Base-by-base conservation (phyloP, 2,888 invertebrate species). In the Tetragonisca angustula region DNA sequence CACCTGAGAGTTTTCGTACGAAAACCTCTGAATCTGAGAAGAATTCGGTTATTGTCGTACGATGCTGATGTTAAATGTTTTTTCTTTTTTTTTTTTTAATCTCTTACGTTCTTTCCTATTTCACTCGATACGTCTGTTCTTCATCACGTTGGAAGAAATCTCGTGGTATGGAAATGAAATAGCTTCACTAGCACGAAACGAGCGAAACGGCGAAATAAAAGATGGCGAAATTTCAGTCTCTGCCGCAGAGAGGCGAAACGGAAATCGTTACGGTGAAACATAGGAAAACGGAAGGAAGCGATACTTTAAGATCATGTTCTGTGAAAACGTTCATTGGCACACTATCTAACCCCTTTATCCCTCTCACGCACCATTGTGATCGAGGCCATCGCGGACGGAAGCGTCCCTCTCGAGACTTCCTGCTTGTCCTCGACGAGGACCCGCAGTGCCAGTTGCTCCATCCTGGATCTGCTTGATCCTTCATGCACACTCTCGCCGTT, bases 361-460 rank as follows among this genome's bases (percentile, higher is more conserved):
- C 80, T 85, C 83, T 90, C 89, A 89, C 89, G 89, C 89, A 90
- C 90, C 89, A 86, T 89, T 90, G 88, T 89, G 75, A 87, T 88
- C 89, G 88, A 89, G 83, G 86, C 84, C 85, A 73, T 88, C 88
- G 87, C 85, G 85, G 79, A 85, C 85, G 89, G 88, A 89, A 87
- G 90, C 79, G 82, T 87, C 88, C 90, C 89, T 90, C 90, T 89
- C 90, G 90, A 90, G 90, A 90, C 88, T 90, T 89, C 90, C 90
- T 85, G 89, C 87, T 87, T 90, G 89, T 84, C 89, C 83, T 88
- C 88, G 85, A 90, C 84, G 82, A 89, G 89, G 87, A 89, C 88
- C 87, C 65, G 88, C 85, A 81, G 85, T 86, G 82, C 80, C 90
- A 78, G 88, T 88, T 79, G 90, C 85, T 89, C 90, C 89, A 87